Conservation (phyloP, 92 coral and sea anemone genomes). For the Actinostola sp. region DNA sequence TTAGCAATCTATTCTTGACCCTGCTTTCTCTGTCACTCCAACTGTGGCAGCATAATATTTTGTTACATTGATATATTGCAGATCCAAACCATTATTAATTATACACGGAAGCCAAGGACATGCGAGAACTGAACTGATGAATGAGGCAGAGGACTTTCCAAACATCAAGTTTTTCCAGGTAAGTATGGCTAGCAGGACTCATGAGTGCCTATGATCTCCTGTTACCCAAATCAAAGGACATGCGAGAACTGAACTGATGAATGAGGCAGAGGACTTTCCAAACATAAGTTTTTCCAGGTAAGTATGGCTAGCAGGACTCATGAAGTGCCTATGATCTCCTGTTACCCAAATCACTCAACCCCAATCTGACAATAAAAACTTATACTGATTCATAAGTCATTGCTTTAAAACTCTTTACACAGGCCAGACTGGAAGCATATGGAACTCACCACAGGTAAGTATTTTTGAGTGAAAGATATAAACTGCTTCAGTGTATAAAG, state of each 20-base stretch:
- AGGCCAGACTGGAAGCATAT: constrained; percentile 90
- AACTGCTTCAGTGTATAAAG: too few species aligned
- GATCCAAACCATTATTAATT: constrained; percentile 86
- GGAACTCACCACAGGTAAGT: constrained; percentile 97
- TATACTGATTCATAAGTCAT: neutral
- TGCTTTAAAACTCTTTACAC: constrained; percentile 1
- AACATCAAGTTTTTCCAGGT: constrained; percentile 84
- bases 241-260: constrained; percentile 67
- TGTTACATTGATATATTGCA: constrained; percentile 1
- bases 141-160: constrained; percentile 80
- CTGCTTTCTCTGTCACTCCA: too few species aligned
- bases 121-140: constrained; percentile 67
- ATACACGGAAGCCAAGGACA: constrained; percentile 94
- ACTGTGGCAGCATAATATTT: neutral
- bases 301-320: too few species aligned
- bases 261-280: constrained; percentile 80
- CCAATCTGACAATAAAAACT: too few species aligned
- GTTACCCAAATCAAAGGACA: constrained; percentile 85
- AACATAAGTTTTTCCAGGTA: constrained; percentile 84
- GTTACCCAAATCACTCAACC: too few species aligned
- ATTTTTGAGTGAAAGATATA: neutral
- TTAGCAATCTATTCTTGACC: too few species aligned
- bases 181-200: neutral
- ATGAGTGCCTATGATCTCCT: too few species aligned
- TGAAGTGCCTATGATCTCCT: too few species aligned